Base-by-base conservation (phyloP, 2,888 invertebrate genomes). In the Seladonia tumulorum region DNA sequence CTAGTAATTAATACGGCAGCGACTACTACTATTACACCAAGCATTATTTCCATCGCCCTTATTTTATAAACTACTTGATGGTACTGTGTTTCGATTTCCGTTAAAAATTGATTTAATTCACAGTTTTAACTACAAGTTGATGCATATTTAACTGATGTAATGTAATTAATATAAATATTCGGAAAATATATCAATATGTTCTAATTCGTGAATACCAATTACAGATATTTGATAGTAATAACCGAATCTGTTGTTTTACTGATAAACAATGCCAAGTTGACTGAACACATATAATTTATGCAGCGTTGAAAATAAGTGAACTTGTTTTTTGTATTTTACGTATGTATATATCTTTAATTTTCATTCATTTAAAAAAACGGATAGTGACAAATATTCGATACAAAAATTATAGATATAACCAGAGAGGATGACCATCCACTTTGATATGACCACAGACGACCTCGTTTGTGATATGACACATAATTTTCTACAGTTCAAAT, bases 1-100 rank as follows among this genome's bases (percentile, higher is more conserved):
- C 83, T 53, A 29, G 79, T 14, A 2, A 90, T 63, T 42, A 90
- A 10, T 7, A 91, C 75, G 10, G 84, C 85, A 70, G 87, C 70
- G 35, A 74, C 18, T 42, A 88, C 76, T 77, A 90, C 66, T 60
- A 82, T 25, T 25, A 83, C 10, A 22, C 79, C 63, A 39, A 88
- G 39, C 16, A 74, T 71, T 35, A 74, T 49, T 73, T 49, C 35
- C 76, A 77, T 85, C 35, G n/a, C 68, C 60, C n/a, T 75, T 42
- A n/a, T 70, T 42, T 53, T 57, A 29, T 22, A 39, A 49, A 60
- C 3, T 39, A 53, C 29, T 16, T 29, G 5, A 81, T 35, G 45
- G 47, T 25, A 57, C 72, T 73, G 68, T 2, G 39, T 29, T 60
- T 1, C 10, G 66, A 5, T 18, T 29, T 68, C 3, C 14, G 72